Percentiles rank a stretch among this genome's conserved stretches.
Evolutionary conservation across 2,113 vertebrate species (phyloP).

Genomic region (Carassius carassius): DNA sequence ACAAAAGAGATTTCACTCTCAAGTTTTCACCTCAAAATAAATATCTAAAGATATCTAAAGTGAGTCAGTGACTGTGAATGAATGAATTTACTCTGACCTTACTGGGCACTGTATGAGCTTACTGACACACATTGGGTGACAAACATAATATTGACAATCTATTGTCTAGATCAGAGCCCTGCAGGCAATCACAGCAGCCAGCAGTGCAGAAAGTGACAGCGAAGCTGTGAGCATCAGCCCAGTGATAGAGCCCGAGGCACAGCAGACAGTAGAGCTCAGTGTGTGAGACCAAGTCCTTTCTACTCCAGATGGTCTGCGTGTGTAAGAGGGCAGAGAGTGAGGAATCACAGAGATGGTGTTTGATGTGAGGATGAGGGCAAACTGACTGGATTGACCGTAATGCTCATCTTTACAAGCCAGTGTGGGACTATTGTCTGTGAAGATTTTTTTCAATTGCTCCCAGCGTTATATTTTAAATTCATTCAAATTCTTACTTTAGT

Average conservation of each 20-base stretch:
- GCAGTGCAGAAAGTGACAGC: conserved; percentile 41
- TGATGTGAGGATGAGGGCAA: conserved; percentile 51
- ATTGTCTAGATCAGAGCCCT: conserved; percentile 38
- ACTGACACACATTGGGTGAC: conserved; percentile 44
- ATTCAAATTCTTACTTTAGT: neutral
- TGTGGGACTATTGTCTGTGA: neutral
- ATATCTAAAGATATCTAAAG: conserved; percentile 28
- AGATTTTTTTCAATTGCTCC: neutral
- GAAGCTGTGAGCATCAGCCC: conserved; percentile 2
- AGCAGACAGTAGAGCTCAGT: conserved; percentile 29
- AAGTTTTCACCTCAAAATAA: conserved; percentile 13
- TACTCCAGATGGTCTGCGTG: conserved; percentile 50
- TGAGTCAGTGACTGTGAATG: conserved; percentile 9
- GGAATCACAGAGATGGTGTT: conserved; percentile 40
- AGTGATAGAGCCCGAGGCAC: conserved; percentile 33
- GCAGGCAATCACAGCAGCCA: conserved; percentile 28
- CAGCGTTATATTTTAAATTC: neutral
- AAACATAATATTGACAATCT: conserved; percentile 43
- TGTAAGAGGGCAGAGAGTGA: conserved; percentile 4
- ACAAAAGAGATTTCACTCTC: neutral
- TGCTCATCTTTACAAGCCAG: neutral
- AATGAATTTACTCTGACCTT: conserved; percentile 23
- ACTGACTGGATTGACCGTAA: conserved; percentile 13
- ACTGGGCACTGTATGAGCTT: conserved; percentile 32
- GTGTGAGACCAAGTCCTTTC: conserved; percentile 9